Conservation (phyloP, 2,797 vertebrate species). For the Paguma larvata region DNA sequence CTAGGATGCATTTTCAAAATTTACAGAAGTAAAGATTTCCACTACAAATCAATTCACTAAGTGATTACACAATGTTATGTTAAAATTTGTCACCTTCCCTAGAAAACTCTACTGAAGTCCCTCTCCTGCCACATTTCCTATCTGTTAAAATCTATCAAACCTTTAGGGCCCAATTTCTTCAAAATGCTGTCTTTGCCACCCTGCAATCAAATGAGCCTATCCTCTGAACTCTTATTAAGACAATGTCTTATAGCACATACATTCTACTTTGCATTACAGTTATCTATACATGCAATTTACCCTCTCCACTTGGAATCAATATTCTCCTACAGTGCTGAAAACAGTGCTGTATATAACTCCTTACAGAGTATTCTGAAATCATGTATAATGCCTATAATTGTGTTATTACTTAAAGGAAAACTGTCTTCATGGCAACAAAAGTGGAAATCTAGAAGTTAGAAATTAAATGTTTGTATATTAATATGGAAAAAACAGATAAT, state of each 20-base stretch:
- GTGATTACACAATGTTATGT: not conserved
- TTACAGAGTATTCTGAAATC: not conserved
- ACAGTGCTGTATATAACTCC: not conserved
- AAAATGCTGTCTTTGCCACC: not conserved
- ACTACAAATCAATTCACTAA: slow-evolving; percentile 27
- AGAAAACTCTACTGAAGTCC: slow-evolving; percentile 40
- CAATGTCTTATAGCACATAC: not conserved
- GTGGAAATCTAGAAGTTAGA: slow-evolving; percentile 1
- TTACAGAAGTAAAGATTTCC: slow-evolving; percentile 20
- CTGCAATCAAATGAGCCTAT: not conserved
- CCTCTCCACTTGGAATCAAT: not conserved
- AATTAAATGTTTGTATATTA: slow-evolving; percentile 34
- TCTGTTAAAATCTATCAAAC: slow-evolving; percentile 45
- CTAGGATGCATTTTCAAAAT: not conserved
- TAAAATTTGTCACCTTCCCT: slow-evolving; percentile 34
- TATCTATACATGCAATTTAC: not conserved
- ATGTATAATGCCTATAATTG: not conserved
- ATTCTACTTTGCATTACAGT: not conserved
- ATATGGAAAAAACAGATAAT: not conserved
- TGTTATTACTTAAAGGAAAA: slow-evolving; percentile 24
- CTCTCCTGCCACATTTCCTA: not conserved
- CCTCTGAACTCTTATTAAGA: not conserved
- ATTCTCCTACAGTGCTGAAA: not conserved
- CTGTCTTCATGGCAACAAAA: not conserved
- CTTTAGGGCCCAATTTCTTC: not conserved